Evolutionary conservation across 2,113 vertebrate species (phyloP).

Genomic region (Pavo muticus): DNA sequence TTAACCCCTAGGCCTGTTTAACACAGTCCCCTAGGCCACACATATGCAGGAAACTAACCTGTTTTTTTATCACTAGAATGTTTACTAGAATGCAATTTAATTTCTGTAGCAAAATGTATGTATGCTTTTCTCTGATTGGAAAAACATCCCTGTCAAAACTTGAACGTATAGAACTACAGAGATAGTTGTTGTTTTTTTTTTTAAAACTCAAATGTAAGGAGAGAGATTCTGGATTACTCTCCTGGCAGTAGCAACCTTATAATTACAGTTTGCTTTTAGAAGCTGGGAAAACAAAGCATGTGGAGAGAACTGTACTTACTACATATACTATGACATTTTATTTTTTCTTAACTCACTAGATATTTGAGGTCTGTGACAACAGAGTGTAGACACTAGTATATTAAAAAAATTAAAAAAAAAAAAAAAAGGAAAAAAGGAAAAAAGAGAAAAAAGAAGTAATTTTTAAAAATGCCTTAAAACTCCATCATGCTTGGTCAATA

Average conservation of each 20-base stretch:
- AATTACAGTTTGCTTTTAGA: conserved; percentile 6
- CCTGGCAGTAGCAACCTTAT: not conserved
- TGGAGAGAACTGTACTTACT: not conserved
- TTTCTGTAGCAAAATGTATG: not conserved
- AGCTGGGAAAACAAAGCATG: not conserved
- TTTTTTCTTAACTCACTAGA: not conserved
- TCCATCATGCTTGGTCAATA: not conserved
- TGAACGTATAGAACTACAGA: not conserved
- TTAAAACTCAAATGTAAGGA: not conserved
- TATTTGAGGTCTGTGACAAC: not conserved
- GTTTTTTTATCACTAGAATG: fast-evolving
- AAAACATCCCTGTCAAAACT: not conserved
- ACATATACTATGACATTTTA: not conserved
- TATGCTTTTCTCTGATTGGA: not conserved
- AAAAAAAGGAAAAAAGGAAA: not conserved
- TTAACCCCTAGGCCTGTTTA: not conserved
- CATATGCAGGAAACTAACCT: not conserved
- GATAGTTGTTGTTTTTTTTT: not conserved
- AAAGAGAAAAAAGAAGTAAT: not conserved
- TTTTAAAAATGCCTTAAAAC: not conserved
- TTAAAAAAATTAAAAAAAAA: not conserved
- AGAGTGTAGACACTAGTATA: not conserved
- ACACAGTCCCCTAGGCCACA: not conserved
- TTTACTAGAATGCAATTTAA: not conserved
- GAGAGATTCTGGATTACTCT: not conserved